Conservation (phyloP, 2,888 invertebrate species). For the Volucella inflata region DNA sequence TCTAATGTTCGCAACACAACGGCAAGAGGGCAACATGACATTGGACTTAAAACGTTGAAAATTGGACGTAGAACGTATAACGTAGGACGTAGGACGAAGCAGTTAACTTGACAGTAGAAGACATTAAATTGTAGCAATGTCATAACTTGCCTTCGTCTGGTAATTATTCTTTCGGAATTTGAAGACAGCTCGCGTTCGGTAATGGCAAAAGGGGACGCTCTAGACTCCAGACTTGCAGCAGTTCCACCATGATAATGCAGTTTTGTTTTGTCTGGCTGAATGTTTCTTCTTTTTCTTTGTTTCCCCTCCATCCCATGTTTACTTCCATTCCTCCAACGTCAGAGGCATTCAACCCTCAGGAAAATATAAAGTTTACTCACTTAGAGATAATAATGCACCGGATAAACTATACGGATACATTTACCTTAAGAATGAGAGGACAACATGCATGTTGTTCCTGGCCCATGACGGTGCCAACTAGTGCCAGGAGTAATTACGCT, state of each 20-base stretch:
- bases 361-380: constrained; percentile 68
- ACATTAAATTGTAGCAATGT: constrained; percentile 74
- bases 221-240: constrained; percentile 22
- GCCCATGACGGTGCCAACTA: constrained; percentile 73
- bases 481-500: constrained; percentile 75
- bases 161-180: constrained; percentile 74
- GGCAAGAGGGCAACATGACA: constrained; percentile 28
- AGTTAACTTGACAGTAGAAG: constrained; percentile 69
- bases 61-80: too few species aligned
- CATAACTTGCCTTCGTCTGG: constrained; percentile 74
- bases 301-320: constrained; percentile 6
- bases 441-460: constrained; percentile 64
- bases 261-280: constrained; percentile 60
- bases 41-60: too few species aligned
- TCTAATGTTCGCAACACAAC: constrained; percentile 6
- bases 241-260: constrained; percentile 67
- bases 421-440: constrained; percentile 39
- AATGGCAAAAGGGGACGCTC: constrained; percentile 40
- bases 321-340: neutral
- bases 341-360: constrained; percentile 64
- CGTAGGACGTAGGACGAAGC: constrained; percentile 3
- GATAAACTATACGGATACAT: constrained; percentile 45
- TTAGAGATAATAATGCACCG: constrained; percentile 74
- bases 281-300: constrained; percentile 24
- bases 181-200: constrained; percentile 52